Conservation (phyloP, 2,888 invertebrate species). For the Euclidia mi region DNA sequence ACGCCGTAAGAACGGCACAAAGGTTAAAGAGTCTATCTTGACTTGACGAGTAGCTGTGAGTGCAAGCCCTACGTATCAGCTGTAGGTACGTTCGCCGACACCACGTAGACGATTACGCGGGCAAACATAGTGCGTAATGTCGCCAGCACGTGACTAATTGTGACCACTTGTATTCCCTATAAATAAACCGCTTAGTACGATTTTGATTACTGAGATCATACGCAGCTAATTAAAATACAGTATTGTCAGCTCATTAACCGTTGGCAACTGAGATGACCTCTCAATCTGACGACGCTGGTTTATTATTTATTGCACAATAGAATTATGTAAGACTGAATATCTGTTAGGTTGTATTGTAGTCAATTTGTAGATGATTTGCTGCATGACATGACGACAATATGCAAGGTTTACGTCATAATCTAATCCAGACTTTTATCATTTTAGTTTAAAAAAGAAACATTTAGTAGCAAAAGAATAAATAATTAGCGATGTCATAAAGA, state of each 20-base stretch:
- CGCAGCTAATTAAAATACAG: slow-evolving; percentile 14
- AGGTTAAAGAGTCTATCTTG: no score
- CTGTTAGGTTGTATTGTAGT: not conserved
- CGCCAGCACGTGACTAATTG: slow-evolving; percentile 57
- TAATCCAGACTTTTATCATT: no score
- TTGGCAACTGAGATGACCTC: slow-evolving; percentile 4
- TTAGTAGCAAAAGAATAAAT: no score
- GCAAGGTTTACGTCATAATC: no score
- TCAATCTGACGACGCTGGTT: not conserved
- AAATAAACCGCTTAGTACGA: slow-evolving; percentile 55
- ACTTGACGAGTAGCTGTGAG: no score
- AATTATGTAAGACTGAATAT: not conserved
- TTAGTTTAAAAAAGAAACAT: no score
- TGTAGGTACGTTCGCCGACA: slow-evolving; percentile 53
- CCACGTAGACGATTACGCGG: slow-evolving; percentile 53
- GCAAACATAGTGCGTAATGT: slow-evolving; percentile 48
- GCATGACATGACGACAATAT: no score
- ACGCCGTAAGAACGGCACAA: no score
- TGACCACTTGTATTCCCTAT: slow-evolving; percentile 53
- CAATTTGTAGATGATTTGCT: no score
- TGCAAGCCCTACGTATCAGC: slow-evolving; percentile 50
- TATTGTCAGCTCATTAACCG: slow-evolving; percentile 15
- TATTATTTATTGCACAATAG: not conserved
- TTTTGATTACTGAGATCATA: slow-evolving; percentile 41
- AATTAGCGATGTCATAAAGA: no score